phyloP scores from a whole-genome alignment of 2,888 invertebrate genomes.

The Pyrrhosoma nymphula region DNA sequence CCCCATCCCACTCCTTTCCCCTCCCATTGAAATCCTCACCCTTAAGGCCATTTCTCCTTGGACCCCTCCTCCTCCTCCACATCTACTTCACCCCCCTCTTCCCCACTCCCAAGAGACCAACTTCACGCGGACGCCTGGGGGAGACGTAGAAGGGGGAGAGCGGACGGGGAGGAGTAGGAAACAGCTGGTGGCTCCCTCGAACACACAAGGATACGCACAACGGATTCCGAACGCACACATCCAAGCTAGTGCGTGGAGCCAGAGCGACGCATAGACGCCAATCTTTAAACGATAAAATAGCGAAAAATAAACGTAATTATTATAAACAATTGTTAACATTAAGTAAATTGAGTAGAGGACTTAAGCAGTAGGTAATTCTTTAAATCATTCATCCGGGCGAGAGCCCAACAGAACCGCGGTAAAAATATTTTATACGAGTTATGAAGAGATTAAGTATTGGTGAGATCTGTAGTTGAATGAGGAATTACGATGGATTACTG shows the following conservation, averaged over 20 bases:
- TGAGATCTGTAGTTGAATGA: too few species aligned
- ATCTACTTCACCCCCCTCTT: not conserved
- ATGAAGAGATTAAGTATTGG: too few species aligned
- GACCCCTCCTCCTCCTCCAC: not conserved
- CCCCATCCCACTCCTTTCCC: slow-evolving; percentile 5
- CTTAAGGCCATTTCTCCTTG: not conserved
- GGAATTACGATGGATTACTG: too few species aligned
- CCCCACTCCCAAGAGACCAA: not conserved
- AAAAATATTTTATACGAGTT: too few species aligned
- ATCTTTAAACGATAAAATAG: too few species aligned
- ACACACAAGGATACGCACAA: not conserved
- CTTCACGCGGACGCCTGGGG: not conserved
- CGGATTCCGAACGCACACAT: not conserved
- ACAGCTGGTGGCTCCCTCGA: slow-evolving; percentile 30
- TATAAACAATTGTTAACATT: too few species aligned
- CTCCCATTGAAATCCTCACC: slow-evolving; percentile 19
- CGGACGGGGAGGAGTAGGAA: not conserved
- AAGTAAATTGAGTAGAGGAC: too few species aligned
- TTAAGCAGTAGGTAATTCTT: too few species aligned
- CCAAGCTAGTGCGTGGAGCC: not conserved
- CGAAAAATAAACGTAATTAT: too few species aligned
- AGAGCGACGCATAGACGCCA: not conserved
- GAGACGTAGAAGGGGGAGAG: not conserved
- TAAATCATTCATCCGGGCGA: too few species aligned
- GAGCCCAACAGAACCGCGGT: too few species aligned